Conservation (phyloP, 2,888 invertebrate species). For the Cheilosia soror region DNA sequence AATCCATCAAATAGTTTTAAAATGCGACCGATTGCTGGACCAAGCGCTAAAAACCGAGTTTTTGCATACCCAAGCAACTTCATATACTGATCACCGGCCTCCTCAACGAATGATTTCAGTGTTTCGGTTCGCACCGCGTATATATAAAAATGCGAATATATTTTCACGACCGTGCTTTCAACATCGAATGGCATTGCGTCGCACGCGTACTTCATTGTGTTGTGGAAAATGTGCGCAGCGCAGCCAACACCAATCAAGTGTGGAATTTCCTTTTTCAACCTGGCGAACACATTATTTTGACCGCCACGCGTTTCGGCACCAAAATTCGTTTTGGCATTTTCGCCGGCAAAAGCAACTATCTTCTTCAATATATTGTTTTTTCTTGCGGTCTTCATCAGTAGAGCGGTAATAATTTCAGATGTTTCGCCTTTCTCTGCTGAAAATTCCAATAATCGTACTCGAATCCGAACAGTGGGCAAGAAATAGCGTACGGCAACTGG, state of each 20-base stretch:
- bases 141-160: slow-evolving; percentile 62
- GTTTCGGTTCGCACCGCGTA: slow-evolving; percentile 53
- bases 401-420: no score
- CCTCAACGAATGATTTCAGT: slow-evolving; percentile 53
- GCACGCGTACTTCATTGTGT: slow-evolving; percentile 7
- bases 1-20: no score
- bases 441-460: no score
- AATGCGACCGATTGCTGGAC: no score
- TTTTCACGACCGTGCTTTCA: slow-evolving; percentile 56
- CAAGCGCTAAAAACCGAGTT: no score
- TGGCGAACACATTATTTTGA: slow-evolving; percentile 28
- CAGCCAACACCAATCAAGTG: slow-evolving; percentile 14
- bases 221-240: neutral
- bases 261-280: neutral
- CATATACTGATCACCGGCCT: slow-evolving; percentile 47
- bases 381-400: no score
- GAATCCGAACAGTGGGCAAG: no score
- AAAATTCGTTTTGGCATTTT: slow-evolving; percentile 64
- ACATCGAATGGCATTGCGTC: slow-evolving; percentile 54
- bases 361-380: neutral
- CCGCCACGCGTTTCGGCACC: slow-evolving; percentile 47
- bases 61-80: slow-evolving; percentile 59
- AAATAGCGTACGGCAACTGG: no score
- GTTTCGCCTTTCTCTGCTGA: no score
- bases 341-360: neutral